A percentile compares a stretch with the other conserved stretches of the same genome.
Evolutionary conservation across 2,888 invertebrate genomes (phyloP).

Genomic region (Papilio elwesi): DNA sequence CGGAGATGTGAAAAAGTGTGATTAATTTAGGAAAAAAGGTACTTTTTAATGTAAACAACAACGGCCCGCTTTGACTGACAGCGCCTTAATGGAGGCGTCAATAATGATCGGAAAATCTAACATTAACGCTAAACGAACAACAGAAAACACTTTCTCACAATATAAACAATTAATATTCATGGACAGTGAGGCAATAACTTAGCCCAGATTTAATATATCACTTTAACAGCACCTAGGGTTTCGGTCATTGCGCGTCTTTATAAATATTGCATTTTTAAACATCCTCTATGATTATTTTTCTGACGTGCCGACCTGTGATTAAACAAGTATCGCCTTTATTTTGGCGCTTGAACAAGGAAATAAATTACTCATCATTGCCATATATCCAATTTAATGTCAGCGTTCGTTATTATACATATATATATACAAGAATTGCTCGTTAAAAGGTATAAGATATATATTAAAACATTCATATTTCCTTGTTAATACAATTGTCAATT

Average conservation of each 20-base stretch:
- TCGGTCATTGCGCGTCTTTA: neutral
- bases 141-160: constrained; percentile 43
- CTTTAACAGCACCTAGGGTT: neutral
- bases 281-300: no score
- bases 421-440: no score
- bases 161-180: constrained; percentile 61
- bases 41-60: constrained; percentile 47
- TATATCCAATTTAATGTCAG: no score
- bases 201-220: constrained; percentile 45
- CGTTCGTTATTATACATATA: no score
- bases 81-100: constrained; percentile 60
- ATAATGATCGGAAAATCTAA: constrained; percentile 54
- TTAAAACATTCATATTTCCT: no score
- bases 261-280: neutral
- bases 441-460: no score
- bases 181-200: constrained; percentile 47
- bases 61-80: constrained; percentile 56
- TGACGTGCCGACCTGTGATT: no score
- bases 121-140: constrained; percentile 51
- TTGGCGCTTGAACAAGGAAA: no score
- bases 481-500: no score
- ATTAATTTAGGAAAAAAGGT: constrained; percentile 41
- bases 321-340: no score
- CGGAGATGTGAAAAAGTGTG: constrained; percentile 40
- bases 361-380: no score